A percentile compares a stretch with the other conserved stretches of the same genome.
Conservation (phyloP, 2,888 invertebrate species). For the Epinotia demarniana region DNA sequence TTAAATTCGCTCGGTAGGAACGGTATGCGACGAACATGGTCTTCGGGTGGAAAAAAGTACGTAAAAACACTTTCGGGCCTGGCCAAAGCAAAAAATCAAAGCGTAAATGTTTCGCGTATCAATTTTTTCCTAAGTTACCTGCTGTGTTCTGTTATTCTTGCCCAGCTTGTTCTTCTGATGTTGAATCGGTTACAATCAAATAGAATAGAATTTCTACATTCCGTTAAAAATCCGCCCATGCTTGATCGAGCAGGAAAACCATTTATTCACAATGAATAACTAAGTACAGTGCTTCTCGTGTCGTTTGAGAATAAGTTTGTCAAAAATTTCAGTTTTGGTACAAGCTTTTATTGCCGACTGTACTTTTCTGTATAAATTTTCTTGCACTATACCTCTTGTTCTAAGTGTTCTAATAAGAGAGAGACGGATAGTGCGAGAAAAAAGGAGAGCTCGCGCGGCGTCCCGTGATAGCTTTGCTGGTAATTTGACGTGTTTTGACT, state of each 20-base stretch:
- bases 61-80: not conserved
- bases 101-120: not conserved
- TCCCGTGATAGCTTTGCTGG: too few relatives aligned
- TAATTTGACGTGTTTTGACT: too few relatives aligned
- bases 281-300: not conserved
- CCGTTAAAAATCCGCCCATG: not conserved
- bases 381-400: too few relatives aligned
- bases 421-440: too few relatives aligned
- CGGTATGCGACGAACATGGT: not conserved
- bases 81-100: not conserved
- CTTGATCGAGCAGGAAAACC: not conserved
- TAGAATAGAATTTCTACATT: conserved; percentile 8
- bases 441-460: too few relatives aligned
- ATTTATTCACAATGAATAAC: not conserved
- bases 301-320: not conserved
- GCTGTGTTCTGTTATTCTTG: not conserved
- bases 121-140: not conserved
- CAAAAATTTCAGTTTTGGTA: too few relatives aligned
- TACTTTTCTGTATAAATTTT: too few relatives aligned
- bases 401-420: too few relatives aligned
- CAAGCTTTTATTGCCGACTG: too few relatives aligned
- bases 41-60: not conserved
- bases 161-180: not conserved
- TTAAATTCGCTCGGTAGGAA: not conserved
- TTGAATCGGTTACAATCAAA: not conserved